Base-by-base conservation (phyloP, 2,888 invertebrate genomes). In the Tinea trinotella region DNA sequence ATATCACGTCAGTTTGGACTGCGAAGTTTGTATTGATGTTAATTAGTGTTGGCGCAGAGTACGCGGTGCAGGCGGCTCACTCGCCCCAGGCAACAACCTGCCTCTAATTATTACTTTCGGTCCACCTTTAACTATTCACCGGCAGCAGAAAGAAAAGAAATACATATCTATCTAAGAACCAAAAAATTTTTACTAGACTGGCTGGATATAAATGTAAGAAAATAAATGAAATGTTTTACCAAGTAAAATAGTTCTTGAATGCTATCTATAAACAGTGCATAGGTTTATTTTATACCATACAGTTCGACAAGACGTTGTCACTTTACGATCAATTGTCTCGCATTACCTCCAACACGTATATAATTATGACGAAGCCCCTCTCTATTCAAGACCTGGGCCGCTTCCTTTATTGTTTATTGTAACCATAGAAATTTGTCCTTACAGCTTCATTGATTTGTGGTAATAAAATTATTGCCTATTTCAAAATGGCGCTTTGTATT, bases 291-390 rank as follows among this genome's bases (percentile, higher is more conserved):
- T 30, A 30, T 30, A 7, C 30, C n/a, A 30, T 30, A 30, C 3
- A 7, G 30, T 30, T n/a, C 9, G n/a, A 30, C 36, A 13, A 36
- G 10, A 13, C 48, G 67, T 65, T 70, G 69, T 70, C 70, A 70
- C 65, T 71, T 71, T 71, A 72, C 70, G 70, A 69, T 64, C 71
- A 60, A 70, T 73, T 71, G 72, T 73, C 64, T 64, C 53, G 53
- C 59, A 56, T 57, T 56, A 55, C 58, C 57, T 56, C 56, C 62
- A 15, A 7, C 44, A 34, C 61, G 57, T 58, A 62, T 60, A 62
- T 61, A 63, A 66, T 65, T 67, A 69, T 68, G 67, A 61, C 61
- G 65, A 62, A 62, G 63, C 62, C 64, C 62, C 50, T 18, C n/a
- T n/a, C 48, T 62, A 64, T 66, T 63, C 62, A 63, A 65, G 64